Base-by-base conservation (phyloP, 1,140 invertebrate genomes). In the Aphelenchoides avenae region DNA sequence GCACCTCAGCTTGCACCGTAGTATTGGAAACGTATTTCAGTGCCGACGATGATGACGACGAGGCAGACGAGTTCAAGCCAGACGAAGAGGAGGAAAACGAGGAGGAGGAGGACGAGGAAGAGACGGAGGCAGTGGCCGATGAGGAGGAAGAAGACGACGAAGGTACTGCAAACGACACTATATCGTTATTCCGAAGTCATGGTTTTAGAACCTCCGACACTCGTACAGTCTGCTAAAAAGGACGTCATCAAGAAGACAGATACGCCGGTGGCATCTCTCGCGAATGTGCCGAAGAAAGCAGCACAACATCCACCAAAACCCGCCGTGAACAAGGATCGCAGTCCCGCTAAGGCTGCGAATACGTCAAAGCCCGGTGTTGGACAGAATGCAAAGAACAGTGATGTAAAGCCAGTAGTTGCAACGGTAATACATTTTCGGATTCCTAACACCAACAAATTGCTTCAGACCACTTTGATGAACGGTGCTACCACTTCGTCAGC, bases 31-130 rank as follows among this genome's bases (percentile, higher is more conserved):
- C 11, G 7, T 41, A 41, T 41, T 41, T 3, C 27, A 41, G 39
- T 7, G 20, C 39, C 39, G 39, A 41, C 3, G 39, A 41, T 7
- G 39, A 41, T 18, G 39, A 18, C 7, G 39, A 41, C 18, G 34
- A 18, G 11, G 18, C 34, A 36, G 11, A 36, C 18, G 18, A 13
- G 18, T 46, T 46, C 26, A 24, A 26, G 26, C 24, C 43, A 46
- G 43, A 46, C 26, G 43, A 46, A 4, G 43, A 46, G 34, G 43
- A 46, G n/a, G 43, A 46, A 13, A 31, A 46, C 5, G 43, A 46
- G 34, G 43, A 46, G n/a, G 43, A 46, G n/a, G 43, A 46, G 11
- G 43, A 46, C 27, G n/a, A 20, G 5, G 26, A 5, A 46, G 18
- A 24, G 15, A 29, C 43, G 7, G 41, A 6, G 31, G 41, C 18